Evolutionary conservation across 2,113 vertebrate species (phyloP), one percentile per base, ranked within the genome.

Genomic region (Brachyistius frenatus): DNA sequence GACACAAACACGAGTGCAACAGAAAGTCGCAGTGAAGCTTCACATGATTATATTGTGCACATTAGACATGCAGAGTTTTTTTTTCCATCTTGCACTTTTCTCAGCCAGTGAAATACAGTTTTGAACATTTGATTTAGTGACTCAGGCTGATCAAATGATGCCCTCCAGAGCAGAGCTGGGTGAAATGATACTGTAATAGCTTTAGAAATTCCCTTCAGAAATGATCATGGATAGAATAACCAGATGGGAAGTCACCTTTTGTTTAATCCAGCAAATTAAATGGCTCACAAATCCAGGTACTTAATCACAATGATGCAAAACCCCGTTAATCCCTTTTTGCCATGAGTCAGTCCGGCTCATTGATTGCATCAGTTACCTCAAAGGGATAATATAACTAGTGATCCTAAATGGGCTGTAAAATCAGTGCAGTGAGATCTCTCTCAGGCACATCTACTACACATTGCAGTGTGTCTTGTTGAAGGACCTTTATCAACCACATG

Each of bases 191-290:
- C 32, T 4, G 9, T 23, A 15, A 37, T 10, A 30, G 33, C 7
- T 14, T 39, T 53, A 15, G 8, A 52, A 62, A 14, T 44, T 54
- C 9, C 3, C 9, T 61, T 36, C 30, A 49, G 33, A 58, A 49
- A 56, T 33, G 1, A 49, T 50, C 47, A 66, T n/a, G 23, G 16
- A 50, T 50, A 50, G n/a, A 50, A 50, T 50, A 50, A 50, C 49
- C 49, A 50, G 49, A 39, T 39, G 33, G 54, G 53, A 61, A 46
- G 31, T 35, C 39, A 62, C 31, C 64, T 44, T 53, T 68, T 54
- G 37, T 58, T 77, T 70, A 70, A 69, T 66, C 44, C 62, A 13
- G 13, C 50, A 33, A 33, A 32, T 52, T n/a, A 31, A 52, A 49
- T 3, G 14, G 3, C 0, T 75, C 72, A 56, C 3, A 57, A 47